Evolutionary conservation across 1,140 invertebrate genomes (phyloP), one percentile per base, ranked within the genome.

Genomic region (Mya arenaria): DNA sequence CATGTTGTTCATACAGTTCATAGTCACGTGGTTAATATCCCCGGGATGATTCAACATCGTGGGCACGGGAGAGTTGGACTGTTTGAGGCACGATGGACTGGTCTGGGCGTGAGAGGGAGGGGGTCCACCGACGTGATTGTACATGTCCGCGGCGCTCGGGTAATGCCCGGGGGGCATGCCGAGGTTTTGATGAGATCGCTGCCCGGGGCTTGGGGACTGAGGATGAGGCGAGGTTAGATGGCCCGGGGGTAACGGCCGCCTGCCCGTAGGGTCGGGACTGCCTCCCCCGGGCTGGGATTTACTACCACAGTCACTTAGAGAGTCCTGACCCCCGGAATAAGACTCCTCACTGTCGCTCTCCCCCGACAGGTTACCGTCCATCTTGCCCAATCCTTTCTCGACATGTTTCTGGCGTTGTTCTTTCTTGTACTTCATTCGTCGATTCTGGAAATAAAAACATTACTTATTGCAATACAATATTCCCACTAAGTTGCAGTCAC

Each of bases 381-480:
- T 74, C 36, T 83, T 83, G 13, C 77, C 82, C 4, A 80, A 25
- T 1, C 71, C 82, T 94, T 95, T 96, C 97, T 98, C 95, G 96
- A 95, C 84, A 34, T 87, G 85, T 83, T 89, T 92, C 39, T 86
- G 84, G 60, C 99, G 98, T 94, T 99, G 97, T 93, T 99, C 98
- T 94, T 99, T 99, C 95, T 99, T 99, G 97, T 97, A 99, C 93
- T 99, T 99, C 98, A 99, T 99, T 85, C 98, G 95, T 68, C 98
- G 94, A 93, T 99, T 99, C 83, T 91, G 92, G 74, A 89, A 86
- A 63, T 86, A 82, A 74, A 90, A 90, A 92, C 1, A 34, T 36
- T 36, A 77, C n/a, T 37, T 1, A 68, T 36, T n/a, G 37, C 13
- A n/a, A n/a, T n/a, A n/a, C n/a, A n/a, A n/a, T n/a, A n/a, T n/a